Conservation (phyloP, 1,140 invertebrate species). For the Sycophila sp. region DNA sequence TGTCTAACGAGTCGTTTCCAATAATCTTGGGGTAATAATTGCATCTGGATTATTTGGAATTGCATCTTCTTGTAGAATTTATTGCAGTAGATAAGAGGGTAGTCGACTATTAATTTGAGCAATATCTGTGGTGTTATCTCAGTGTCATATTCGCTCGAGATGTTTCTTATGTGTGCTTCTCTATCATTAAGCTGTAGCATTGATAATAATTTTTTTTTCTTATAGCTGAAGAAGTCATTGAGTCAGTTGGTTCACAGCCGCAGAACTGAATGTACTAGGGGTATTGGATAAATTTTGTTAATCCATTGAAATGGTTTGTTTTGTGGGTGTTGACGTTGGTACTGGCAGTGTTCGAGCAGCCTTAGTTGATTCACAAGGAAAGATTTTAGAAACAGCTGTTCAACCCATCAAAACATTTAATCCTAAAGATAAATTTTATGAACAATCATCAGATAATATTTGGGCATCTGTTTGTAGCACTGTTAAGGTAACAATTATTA, state of each 20-base stretch:
- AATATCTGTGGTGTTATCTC: conserved; percentile 49
- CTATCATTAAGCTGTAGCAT: conserved; percentile 11
- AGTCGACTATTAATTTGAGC: neutral
- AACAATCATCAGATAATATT: conserved; percentile 93
- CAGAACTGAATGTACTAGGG: neutral
- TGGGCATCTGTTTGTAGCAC: conserved; percentile 79
- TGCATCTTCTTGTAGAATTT: neutral
- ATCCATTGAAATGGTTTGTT: conserved; percentile 71
- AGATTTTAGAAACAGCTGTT: conserved; percentile 72
- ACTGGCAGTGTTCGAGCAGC: conserved; percentile 89
- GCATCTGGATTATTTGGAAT: neutral
- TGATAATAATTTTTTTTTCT: conserved; percentile 42
- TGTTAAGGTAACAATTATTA: conserved; percentile 71
- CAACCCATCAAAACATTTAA: conserved; percentile 81
- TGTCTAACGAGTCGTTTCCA: too few relatives aligned
- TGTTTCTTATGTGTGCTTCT: conserved; percentile 39
- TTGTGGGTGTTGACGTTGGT: conserved; percentile 94
- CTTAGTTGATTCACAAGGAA: conserved; percentile 75
- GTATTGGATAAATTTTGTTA: neutral
- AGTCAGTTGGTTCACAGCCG: conserved; percentile 38
- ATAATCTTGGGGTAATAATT: too few relatives aligned
- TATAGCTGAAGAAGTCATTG: conserved; percentile 32
- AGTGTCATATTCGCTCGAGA: conserved; percentile 49
- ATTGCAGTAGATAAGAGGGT: neutral
- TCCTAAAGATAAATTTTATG: conserved; percentile 80